Evolutionary conservation across 2,888 invertebrate genomes (phyloP), one percentile per base, ranked within the genome.

Genomic region (Cataglyphis livida): DNA sequence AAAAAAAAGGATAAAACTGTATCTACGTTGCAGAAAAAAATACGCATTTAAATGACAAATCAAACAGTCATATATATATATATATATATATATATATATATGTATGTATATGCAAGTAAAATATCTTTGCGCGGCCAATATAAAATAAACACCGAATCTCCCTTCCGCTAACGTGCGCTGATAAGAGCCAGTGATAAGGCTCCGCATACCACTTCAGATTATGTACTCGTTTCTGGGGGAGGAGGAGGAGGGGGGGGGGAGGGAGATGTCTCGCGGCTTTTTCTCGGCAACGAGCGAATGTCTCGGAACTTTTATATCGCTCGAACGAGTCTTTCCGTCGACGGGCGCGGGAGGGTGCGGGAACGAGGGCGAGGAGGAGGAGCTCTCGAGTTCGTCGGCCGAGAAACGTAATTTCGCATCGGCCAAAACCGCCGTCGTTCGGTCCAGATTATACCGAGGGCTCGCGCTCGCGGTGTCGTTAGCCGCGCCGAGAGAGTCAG

Each of bases 401-500:
- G 62, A 28, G 81, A 75, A 71, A 68, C 82, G 76, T 88, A 81
- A 87, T 89, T 87, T 84, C 62, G 71, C 83, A 62, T 83, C 61
- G 78, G 68, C 70, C 68, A 83, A 85, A 88, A 88, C 76, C 75
- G 75, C 48, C 79, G 85, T 79, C 54, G 75, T 82, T 87, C 88
- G 89, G 38, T 51, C 48, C 82, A 73, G 87, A 88, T 89, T 85
- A 51, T 51, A 87, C 82, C 88, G 70, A 74, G 65, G 70, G 64
- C 74, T 76, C 83, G 73, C 64, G 73, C 66, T 79, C 83, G 82
- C 81, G 61, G 41, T 84, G 83, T 87, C 87, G 85, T 85, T 89
- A 87, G 81, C 81, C 85, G 82, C 81, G 74, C 65, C 73, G 74
- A 79, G 78, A 82, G 85, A 82, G 85, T 70, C 88, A 85, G 89